A percentile compares a stretch with the other conserved stretches of the same genome.
These are phyloP conservation scores for Campodea augens DNA, from an alignment of 1,140 invertebrate genomes.

Conservation along the genomic window DNA sequence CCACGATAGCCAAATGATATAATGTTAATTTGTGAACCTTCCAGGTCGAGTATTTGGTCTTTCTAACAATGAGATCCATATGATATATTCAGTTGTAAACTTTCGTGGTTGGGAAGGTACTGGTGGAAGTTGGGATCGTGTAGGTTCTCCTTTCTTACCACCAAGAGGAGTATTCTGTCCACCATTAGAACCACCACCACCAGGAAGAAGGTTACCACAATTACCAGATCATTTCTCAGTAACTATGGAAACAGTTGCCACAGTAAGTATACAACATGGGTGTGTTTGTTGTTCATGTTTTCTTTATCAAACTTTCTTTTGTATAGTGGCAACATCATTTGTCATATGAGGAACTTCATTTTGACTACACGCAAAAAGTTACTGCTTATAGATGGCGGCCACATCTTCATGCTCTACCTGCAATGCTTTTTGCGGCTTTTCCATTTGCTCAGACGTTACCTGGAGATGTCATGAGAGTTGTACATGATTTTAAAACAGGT, in stretches of 20 bases:
- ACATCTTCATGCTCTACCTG: constrained; percentile 13
- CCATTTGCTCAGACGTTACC: constrained; percentile 10
- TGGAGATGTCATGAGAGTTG: constrained; percentile 13
- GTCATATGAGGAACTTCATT: constrained; percentile 16
- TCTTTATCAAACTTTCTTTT: neutral
- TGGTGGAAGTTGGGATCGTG: constrained; percentile 10
- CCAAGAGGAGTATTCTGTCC: constrained; percentile 15
- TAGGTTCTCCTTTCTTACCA: constrained; percentile 6
- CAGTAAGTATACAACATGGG: constrained; percentile 9
- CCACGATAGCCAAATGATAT: too few species aligned
- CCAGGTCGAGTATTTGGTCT: constrained; percentile 13
- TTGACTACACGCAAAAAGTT: constrained; percentile 15
- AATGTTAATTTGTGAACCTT: neutral
- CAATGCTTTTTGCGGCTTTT: constrained; percentile 11
- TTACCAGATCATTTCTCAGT: constrained; percentile 17
- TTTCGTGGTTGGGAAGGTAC: constrained; percentile 1
- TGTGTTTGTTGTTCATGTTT: neutral
- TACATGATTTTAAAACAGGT: constrained; percentile 18
- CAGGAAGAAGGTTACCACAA: constrained; percentile 13
- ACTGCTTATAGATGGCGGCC: constrained; percentile 14
- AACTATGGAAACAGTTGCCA: constrained; percentile 17
- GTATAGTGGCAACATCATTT: constrained; percentile 13
- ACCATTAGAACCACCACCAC: constrained; percentile 3
- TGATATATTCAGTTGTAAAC: constrained; percentile 11
- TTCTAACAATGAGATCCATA: constrained; percentile 9